Conservation (phyloP, 2,888 invertebrate genomes). For the Aproaerema taeniolella region DNA sequence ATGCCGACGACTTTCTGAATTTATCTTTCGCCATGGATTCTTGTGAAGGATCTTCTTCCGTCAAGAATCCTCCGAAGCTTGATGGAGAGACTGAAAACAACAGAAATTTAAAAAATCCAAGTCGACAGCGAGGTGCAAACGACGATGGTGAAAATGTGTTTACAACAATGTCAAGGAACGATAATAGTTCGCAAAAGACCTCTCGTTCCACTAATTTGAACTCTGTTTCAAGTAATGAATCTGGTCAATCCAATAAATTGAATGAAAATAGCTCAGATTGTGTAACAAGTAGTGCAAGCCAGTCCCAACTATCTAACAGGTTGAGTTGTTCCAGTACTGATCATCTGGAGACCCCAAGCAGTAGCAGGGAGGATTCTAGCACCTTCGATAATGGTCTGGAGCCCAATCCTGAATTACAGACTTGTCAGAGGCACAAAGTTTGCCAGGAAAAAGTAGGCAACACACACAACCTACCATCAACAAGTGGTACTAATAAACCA, state of each 20-base stretch:
- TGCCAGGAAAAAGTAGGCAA: constrained; percentile 40
- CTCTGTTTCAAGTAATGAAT: constrained; percentile 33
- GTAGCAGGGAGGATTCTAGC: constrained; percentile 36
- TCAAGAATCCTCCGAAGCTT: constrained; percentile 37
- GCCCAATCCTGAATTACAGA: constrained; percentile 32
- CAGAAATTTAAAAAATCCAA: constrained; percentile 34
- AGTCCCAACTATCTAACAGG: constrained; percentile 29
- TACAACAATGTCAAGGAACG: constrained; percentile 48
- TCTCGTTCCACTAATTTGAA: constrained; percentile 33
- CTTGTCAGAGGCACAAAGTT: constrained; percentile 49
- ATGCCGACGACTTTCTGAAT: constrained; percentile 55
- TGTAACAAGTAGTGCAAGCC: constrained; percentile 29
- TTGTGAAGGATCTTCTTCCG: constrained; percentile 42
- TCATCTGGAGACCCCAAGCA: constrained; percentile 33
- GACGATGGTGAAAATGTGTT: constrained; percentile 49
- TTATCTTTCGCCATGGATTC: constrained; percentile 60
- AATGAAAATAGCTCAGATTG: constrained; percentile 32
- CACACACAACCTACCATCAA: constrained; percentile 44
- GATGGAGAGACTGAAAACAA: constrained; percentile 44
- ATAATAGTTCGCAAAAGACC: constrained; percentile 45
- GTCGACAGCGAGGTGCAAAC: constrained; percentile 35
- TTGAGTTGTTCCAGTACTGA: constrained; percentile 33
- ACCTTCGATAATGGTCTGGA: constrained; percentile 40
- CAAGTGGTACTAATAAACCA: constrained; percentile 46
- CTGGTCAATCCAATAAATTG: constrained; percentile 28